These are phyloP conservation scores for Florisuga fusca DNA, from an alignment of 2,797 vertebrate species.

Conservation along the genomic window DNA sequence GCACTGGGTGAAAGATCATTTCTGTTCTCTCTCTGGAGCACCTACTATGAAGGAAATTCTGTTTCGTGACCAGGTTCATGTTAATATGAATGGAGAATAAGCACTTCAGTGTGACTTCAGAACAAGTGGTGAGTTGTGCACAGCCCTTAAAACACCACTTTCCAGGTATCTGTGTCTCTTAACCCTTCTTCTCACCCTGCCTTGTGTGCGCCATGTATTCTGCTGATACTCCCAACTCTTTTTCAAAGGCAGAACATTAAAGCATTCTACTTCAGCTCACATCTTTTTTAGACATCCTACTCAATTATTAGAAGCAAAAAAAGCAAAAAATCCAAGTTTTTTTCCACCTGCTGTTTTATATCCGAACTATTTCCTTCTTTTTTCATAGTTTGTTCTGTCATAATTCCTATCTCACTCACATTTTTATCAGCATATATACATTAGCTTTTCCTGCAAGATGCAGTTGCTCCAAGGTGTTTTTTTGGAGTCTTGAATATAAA, in stretches of 20 bases:
- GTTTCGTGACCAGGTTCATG: not conserved
- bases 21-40: conserved; percentile 8
- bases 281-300: conserved; percentile 13
- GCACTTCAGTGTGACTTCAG: not conserved
- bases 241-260: not conserved
- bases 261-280: not conserved
- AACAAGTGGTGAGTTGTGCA: not conserved
- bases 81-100: not conserved
- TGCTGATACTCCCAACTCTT: not conserved
- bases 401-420: not conserved
- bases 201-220: not conserved
- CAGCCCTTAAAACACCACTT: not conserved
- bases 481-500: not conserved
- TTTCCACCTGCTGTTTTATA: not conserved
- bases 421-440: not conserved
- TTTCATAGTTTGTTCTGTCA: not conserved
- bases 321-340: not conserved
- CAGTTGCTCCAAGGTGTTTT: not conserved
- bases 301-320: not conserved
- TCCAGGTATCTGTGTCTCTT: not conserved
- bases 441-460: not conserved
- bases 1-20: conserved; percentile 30
- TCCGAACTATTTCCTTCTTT: not conserved
- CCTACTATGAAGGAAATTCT: not conserved
- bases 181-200: not conserved